These are phyloP conservation scores for Oxytorus armatus DNA, from an alignment of 2,888 invertebrate species.

Conservation along the genomic window DNA sequence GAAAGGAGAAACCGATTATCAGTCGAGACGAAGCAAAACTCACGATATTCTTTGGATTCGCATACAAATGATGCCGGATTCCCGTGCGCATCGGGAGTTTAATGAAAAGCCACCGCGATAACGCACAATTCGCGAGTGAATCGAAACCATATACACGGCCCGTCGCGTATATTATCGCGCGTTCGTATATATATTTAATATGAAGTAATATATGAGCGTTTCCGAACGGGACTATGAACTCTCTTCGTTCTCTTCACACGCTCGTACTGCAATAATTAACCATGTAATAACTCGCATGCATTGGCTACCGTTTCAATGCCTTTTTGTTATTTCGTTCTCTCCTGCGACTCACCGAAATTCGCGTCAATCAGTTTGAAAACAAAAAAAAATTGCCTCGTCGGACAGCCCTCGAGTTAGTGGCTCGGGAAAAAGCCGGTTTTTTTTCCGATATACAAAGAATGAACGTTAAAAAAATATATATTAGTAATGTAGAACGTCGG, in stretches of 20 bases:
- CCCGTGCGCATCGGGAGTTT: conserved; percentile 59
- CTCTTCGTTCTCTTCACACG: neutral
- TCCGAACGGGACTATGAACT: conserved; percentile 69
- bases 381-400: conserved; percentile 1
- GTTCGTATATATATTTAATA: conserved; percentile 54
- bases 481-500: conserved; percentile 15
- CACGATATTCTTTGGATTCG: conserved; percentile 65
- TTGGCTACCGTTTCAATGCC: neutral
- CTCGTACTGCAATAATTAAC: neutral
- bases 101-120: conserved; percentile 70
- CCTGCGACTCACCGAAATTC: neutral
- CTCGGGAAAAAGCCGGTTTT: conserved; percentile 38
- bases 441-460: conserved; percentile 28
- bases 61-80: conserved; percentile 70
- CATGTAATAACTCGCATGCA: neutral
- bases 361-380: conserved; percentile 4
- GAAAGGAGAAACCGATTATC: conserved; percentile 40
- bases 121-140: conserved; percentile 8
- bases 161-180: conserved; percentile 60
- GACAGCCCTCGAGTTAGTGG: conserved; percentile 37
- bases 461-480: conserved; percentile 45
- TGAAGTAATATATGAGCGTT: neutral
- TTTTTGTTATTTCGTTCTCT: neutral
- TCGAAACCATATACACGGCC: conserved; percentile 17
- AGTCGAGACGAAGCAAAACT: conserved; percentile 1